Evolutionary conservation across 2,888 invertebrate genomes (phyloP).

Genomic region (Folsomia candida): DNA sequence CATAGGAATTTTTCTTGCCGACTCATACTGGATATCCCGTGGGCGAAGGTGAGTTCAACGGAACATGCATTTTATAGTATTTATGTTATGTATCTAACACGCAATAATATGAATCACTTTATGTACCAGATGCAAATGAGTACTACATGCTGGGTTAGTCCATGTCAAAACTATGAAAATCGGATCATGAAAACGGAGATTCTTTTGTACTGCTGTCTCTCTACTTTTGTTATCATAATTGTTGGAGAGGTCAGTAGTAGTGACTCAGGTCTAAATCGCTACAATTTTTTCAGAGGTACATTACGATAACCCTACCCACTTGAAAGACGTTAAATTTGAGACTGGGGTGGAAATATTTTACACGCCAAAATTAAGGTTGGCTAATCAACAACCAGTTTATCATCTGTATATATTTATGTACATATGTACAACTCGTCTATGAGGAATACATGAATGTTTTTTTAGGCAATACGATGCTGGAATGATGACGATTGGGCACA

Average conservation of each 20-base stretch:
- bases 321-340: constrained; percentile 32
- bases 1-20: constrained; percentile 75
- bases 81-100: no score
- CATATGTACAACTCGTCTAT: constrained; percentile 7
- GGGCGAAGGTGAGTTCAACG: no score
- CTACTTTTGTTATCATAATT: no score
- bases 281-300: constrained; percentile 63
- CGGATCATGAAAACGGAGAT: no score
- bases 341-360: constrained; percentile 43
- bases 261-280: no score
- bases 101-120: no score
- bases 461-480: constrained; percentile 72
- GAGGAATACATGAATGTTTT: no score
- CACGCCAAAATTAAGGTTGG: constrained; percentile 38
- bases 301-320: constrained; percentile 68
- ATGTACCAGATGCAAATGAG: constrained; percentile 59
- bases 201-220: no score
- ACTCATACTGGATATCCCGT: constrained; percentile 76
- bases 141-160: constrained; percentile 74
- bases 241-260: no score
- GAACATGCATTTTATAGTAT: no score
- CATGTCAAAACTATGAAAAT: no score
- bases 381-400: background rate
- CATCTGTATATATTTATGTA: background rate
- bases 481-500: constrained; percentile 68